Evolutionary conservation across 2,888 invertebrate genomes (phyloP).

Genomic region (Adelphocoris suturalis): DNA sequence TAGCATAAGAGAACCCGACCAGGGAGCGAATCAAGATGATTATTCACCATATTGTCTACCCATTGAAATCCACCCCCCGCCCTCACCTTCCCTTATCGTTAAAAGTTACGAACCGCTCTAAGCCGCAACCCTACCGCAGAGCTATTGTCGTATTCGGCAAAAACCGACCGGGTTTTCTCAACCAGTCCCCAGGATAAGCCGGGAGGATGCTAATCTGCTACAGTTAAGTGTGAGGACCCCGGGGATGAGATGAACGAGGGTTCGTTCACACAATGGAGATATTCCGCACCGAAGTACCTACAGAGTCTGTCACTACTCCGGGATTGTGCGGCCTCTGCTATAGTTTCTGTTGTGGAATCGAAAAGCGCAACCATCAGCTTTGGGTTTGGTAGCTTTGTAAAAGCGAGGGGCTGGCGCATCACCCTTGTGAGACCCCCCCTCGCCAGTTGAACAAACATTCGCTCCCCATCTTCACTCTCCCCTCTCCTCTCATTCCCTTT

Average conservation of each 20-base stretch:
- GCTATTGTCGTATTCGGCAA: conserved; percentile 1
- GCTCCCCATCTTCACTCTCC: conserved; percentile 48
- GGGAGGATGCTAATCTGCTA: conserved; percentile 34
- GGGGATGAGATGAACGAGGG: not conserved
- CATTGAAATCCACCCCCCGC: conserved; percentile 11
- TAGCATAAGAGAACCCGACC: not conserved
- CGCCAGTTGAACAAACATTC: conserved; percentile 70
- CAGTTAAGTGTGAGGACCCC: conserved; percentile 38
- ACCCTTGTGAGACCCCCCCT: conserved; percentile 40
- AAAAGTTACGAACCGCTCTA: not conserved
- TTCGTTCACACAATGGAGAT: conserved; percentile 28
- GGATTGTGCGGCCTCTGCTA: not conserved
- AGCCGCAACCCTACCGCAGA: conserved; percentile 41
- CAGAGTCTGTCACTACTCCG: conserved; percentile 4
- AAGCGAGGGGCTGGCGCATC: conserved; percentile 35
- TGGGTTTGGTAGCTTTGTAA: conserved; percentile 28
- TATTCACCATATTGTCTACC: conserved; percentile 43
- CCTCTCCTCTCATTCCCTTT: not conserved
- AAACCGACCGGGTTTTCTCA: not conserved
- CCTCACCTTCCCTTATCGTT: conserved; percentile 49
- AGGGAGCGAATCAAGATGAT: not conserved
- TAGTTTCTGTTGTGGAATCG: conserved; percentile 42
- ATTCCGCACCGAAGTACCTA: not conserved
- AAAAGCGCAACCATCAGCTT: not conserved
- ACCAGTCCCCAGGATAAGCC: conserved; percentile 24